Base-by-base conservation (phyloP, 2,113 vertebrate genomes). In the Chlorodrepanis virens region DNA sequence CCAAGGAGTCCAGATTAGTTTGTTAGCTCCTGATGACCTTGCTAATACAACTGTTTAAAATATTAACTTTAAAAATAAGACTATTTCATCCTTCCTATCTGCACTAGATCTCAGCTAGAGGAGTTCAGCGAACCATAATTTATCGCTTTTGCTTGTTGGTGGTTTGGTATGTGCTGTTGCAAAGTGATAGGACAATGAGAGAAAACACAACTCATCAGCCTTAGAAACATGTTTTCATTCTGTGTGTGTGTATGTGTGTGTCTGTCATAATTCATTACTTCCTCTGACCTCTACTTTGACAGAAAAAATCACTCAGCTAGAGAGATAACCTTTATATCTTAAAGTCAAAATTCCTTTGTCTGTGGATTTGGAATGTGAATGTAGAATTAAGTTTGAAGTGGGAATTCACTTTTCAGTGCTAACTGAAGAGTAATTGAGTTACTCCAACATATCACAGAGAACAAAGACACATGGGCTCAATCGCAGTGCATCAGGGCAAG, bases 231-330 rank as follows among this genome's bases (percentile, higher is more conserved):
- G n/a, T 92, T 95, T 94, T 91, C 29, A 63, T 83, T 92, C 12
- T 79, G 2, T 93, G 27, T 47, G 45, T 79, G 25, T 14, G 3
- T 71, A 11, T 85, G 22, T 83, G 33, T 61, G 25, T 59, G 44
- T 87, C 61, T 94, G 70, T 45, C 71, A 60, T 93, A 96, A 92
- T 93, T 93, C 82, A 90, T 87, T 93, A 75, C 77, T 97, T 95
- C 85, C 57, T 54, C 37, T 93, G 90, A 92, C 71, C 76, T 88
- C 47, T 42, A 45, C 60, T 83, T 83, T 83, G 68, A 52, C 57
- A 89, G 63, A 95, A 90, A 94, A 88, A 53, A 37, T 47, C 49
- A 60, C 39, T 91, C 78, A 33, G 8, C 61, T 68, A 27, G 49
- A 77, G 75, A 84, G 74, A 94, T 85, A 94, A 94, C 82, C 61